phyloP scores from a whole-genome alignment of 2,888 invertebrate genomes.

The Trisateles emortualis region DNA sequence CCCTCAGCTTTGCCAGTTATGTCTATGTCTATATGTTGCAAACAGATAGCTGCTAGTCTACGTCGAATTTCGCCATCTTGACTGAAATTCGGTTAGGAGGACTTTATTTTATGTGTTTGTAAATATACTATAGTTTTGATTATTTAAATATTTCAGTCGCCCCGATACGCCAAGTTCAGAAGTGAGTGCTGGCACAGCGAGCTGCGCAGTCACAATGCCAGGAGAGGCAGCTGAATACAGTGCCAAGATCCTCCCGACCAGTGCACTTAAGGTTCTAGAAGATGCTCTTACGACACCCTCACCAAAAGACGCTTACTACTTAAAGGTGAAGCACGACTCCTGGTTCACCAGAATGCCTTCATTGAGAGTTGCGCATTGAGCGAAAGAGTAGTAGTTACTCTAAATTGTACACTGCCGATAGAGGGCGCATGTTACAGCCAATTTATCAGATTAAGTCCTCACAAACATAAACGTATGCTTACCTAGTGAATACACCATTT shows the following conservation, averaged over 20 bases:
- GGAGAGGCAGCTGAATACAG: constrained; percentile 89
- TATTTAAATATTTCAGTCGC: constrained; percentile 63
- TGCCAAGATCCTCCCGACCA: constrained; percentile 88
- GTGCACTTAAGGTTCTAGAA: constrained; percentile 88
- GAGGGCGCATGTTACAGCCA: constrained; percentile 38
- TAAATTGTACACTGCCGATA: constrained; percentile 33
- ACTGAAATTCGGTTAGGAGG: too few relatives aligned
- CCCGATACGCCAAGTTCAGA: constrained; percentile 82
- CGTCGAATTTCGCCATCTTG: too few relatives aligned
- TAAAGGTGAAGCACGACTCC: constrained; percentile 82
- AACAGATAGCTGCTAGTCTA: too few relatives aligned
- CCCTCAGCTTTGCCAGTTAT: too few relatives aligned
- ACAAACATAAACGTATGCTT: constrained; percentile 33
- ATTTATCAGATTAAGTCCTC: constrained; percentile 15
- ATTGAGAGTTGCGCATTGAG: constrained; percentile 71
- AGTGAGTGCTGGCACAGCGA: constrained; percentile 72
- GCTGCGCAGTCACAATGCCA: constrained; percentile 84
- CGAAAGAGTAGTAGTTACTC: constrained; percentile 2
- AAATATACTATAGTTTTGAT: not conserved
- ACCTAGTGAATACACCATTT: constrained; percentile 22
- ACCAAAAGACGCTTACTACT: constrained; percentile 84
- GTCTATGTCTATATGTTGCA: too few relatives aligned
- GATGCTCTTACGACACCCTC: constrained; percentile 87
- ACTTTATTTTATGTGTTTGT: too few relatives aligned
- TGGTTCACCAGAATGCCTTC: constrained; percentile 86